Percentiles rank a stretch among this genome's conserved stretches.
Evolutionary conservation across 2,888 invertebrate genomes (phyloP).

Genomic region (Aplocera efformata): DNA sequence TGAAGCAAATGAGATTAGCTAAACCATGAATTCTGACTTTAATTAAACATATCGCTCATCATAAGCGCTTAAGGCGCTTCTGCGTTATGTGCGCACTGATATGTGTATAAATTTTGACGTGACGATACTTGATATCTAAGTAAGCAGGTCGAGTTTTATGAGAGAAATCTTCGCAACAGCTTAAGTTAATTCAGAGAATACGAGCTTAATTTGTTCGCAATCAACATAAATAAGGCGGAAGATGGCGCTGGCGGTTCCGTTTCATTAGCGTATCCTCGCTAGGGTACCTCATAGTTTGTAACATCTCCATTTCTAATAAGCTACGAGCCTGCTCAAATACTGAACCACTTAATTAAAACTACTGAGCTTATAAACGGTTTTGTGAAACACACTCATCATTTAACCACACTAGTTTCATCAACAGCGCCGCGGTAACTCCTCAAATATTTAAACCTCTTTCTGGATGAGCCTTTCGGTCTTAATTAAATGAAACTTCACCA

Average conservation of each 20-base stretch:
- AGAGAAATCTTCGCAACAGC: too few species aligned
- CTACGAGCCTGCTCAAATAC: conserved; percentile 26
- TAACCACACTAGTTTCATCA: conserved; percentile 37
- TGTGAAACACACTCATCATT: conserved; percentile 34
- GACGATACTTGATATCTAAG: too few species aligned
- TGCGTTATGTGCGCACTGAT: too few species aligned
- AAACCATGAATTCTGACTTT: neutral
- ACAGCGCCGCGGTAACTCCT: conserved; percentile 35
- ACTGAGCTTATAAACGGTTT: conserved; percentile 33
- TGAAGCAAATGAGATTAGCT: too few species aligned
- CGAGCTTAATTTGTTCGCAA: conserved; percentile 17
- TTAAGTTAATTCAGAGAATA: conserved; percentile 1
- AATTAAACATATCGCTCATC: conserved; percentile 8
- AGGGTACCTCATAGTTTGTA: conserved; percentile 8
- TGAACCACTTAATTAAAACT: conserved; percentile 23
- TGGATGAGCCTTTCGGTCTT: conserved; percentile 35
- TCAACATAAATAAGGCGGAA: conserved; percentile 19
- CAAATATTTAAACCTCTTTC: conserved; percentile 41
- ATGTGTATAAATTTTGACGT: too few species aligned
- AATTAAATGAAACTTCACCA: conserved; percentile 36
- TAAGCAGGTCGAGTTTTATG: too few species aligned
- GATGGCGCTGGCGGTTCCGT: conserved; percentile 15
- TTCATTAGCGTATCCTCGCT: conserved; percentile 22
- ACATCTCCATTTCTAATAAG: conserved; percentile 20
- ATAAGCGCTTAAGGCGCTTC: too few species aligned